Evolutionary conservation across 1,140 invertebrate species (phyloP).

Genomic region (Habropoda laboriosa): DNA sequence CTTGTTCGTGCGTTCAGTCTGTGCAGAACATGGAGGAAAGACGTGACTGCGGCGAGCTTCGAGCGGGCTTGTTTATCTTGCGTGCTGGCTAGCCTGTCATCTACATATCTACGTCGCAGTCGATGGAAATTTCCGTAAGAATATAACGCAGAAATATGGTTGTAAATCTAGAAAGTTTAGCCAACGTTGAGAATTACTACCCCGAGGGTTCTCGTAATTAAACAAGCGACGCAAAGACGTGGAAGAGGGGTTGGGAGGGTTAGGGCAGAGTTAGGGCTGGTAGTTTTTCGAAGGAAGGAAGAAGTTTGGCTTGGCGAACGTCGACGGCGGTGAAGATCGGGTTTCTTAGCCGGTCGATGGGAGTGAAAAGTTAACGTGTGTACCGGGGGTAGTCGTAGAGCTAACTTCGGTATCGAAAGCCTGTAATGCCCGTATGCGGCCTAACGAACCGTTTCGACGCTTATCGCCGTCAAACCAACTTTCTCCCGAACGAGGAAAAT

Average conservation of each 20-base stretch:
- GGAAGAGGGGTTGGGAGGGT: not conserved
- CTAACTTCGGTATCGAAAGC: constrained; percentile 53
- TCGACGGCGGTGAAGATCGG: constrained; percentile 4
- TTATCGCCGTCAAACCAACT: constrained; percentile 50
- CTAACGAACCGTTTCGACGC: constrained; percentile 50
- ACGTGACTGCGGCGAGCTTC: no score
- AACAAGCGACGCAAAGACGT: not conserved
- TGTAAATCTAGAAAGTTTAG: no score
- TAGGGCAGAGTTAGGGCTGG: no score
- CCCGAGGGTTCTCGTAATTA: not conserved
- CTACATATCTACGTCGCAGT: no score
- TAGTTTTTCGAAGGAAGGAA: not conserved
- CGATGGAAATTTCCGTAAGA: no score
- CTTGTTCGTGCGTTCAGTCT: no score
- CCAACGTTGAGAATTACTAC: no score
- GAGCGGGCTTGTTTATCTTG: no score
- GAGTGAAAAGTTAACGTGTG: constrained; percentile 40
- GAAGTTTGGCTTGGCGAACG: not conserved
- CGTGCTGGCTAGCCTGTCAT: no score
- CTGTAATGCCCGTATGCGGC: constrained; percentile 40
- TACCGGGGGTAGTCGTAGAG: constrained; percentile 23
- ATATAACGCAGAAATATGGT: no score
- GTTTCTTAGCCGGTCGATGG: constrained; percentile 37
- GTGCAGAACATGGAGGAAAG: not conserved
- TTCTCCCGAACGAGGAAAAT: constrained; percentile 17